Conservation (phyloP, 2,797 vertebrate species). For the Orestias chungarensis region DNA sequence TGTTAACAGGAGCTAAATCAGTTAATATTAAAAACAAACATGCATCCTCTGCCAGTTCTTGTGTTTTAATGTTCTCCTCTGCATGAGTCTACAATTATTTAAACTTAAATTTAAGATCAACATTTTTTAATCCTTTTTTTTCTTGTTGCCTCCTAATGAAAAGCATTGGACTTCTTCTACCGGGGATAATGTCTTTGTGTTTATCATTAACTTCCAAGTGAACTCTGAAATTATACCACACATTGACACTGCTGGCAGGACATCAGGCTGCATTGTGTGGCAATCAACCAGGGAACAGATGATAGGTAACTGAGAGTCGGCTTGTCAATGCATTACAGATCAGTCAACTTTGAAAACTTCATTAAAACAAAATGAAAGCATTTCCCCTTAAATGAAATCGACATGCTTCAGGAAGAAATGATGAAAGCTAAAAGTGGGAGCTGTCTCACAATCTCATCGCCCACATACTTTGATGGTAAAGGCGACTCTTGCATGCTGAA, state of each 20-base stretch:
- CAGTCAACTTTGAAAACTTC: slow-evolving; percentile 83
- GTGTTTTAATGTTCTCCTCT: not conserved
- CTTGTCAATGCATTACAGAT: slow-evolving; percentile 61
- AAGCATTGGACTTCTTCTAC: not conserved
- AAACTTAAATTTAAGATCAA: too few species aligned
- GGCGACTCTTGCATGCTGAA: slow-evolving; percentile 75
- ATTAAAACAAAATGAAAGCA: slow-evolving; percentile 84
- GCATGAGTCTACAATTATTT: too few species aligned
- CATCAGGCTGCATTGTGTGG: slow-evolving; percentile 52
- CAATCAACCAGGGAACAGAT: slow-evolving; percentile 50
- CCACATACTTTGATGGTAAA: slow-evolving; percentile 78
- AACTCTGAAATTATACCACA: slow-evolving; percentile 45
- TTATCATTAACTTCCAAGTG: slow-evolving; percentile 17
- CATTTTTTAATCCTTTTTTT: too few species aligned
- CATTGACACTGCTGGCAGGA: slow-evolving; percentile 47
- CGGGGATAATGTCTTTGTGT: not conserved
- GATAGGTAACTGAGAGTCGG: slow-evolving; percentile 59
- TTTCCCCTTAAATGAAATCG: slow-evolving; percentile 79
- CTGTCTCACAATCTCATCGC: slow-evolving; percentile 78
- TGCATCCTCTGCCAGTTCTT: not conserved
- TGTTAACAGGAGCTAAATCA: not conserved
- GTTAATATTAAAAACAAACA: not conserved
- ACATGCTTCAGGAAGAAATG: slow-evolving; percentile 77
- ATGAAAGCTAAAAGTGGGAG: slow-evolving; percentile 73
- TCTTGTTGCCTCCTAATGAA: not conserved